Conservation (phyloP, 53 echinoderm and acorn worm species). For the Echinarachnius parma region DNA sequence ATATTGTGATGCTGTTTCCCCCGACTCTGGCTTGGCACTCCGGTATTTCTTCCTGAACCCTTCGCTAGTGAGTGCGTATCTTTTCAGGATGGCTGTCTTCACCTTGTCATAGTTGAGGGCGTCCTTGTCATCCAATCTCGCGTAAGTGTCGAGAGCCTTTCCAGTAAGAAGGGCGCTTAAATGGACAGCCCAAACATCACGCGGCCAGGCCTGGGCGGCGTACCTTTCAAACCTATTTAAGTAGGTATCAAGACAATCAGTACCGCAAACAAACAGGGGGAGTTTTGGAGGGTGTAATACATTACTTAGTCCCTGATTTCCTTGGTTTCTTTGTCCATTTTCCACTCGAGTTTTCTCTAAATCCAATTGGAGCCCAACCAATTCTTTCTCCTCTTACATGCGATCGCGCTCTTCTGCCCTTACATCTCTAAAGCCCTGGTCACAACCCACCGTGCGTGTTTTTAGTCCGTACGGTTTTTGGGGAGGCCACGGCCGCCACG, state of each 20-base stretch:
- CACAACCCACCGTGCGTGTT: too few species aligned
- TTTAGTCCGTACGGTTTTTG: too few species aligned
- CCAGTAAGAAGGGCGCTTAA: conserved; percentile 39
- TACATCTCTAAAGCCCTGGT: too few species aligned
- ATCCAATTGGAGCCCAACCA: too few species aligned
- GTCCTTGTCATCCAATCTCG: background rate
- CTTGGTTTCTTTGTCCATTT: too few species aligned
- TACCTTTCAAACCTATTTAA: conserved; percentile 41
- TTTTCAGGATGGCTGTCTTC: conserved; percentile 14
- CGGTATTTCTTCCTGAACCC: conserved; percentile 22
- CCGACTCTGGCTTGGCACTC: conserved; percentile 10
- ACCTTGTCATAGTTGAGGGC: conserved; percentile 9
- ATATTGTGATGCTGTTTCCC: conserved; percentile 15
- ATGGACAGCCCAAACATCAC: conserved; percentile 24
- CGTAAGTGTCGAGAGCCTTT: conserved; percentile 32
- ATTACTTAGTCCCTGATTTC: too few species aligned
- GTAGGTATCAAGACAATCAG: conserved; percentile 37
- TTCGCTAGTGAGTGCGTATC: conserved; percentile 2
- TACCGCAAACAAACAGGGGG: conserved; percentile 21
- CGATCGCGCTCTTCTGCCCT: too few species aligned
- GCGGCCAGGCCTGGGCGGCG: conserved; percentile 26
- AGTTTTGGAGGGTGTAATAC: conserved; percentile 36
- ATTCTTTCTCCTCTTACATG: too few species aligned
- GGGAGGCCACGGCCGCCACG: too few species aligned
- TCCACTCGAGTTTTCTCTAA: too few species aligned